Conservation (phyloP, 2,888 invertebrate species). For the Cheilosia pagana region DNA sequence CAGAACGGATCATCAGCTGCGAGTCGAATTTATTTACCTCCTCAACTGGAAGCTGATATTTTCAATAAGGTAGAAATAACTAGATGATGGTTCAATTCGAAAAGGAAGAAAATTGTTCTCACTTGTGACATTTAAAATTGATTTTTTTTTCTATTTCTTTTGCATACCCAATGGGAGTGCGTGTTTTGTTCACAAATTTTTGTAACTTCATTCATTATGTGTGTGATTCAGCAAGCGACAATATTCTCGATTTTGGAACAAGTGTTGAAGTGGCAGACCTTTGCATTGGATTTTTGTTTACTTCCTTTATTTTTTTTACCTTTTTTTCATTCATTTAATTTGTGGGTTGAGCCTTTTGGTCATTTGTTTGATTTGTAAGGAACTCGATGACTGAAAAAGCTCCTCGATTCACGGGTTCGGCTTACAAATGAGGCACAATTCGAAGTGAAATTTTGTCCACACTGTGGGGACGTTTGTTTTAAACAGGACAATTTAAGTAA, state of each 20-base stretch:
- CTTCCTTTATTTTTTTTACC: background rate
- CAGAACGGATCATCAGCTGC: slow-evolving; percentile 72
- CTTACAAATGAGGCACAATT: too few species aligned
- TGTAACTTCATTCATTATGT: background rate
- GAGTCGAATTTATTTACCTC: slow-evolving; percentile 77
- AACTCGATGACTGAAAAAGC: too few species aligned
- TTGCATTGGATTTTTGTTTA: slow-evolving; percentile 48
- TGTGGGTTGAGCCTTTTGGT: background rate
- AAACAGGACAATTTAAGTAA: too few species aligned
- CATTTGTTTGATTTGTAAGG: too few species aligned
- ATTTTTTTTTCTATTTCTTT: background rate
- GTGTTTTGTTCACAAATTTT: slow-evolving; percentile 7
- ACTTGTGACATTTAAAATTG: slow-evolving; percentile 24
- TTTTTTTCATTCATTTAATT: background rate
- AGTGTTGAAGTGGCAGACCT: slow-evolving; percentile 18
- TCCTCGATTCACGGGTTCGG: too few species aligned
- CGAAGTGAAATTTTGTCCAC: too few species aligned
- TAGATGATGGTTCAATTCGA: slow-evolving; percentile 14
- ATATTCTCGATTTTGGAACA: slow-evolving; percentile 32
- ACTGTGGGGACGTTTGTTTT: too few species aligned
- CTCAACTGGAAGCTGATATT: slow-evolving; percentile 79
- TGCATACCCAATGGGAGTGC: background rate
- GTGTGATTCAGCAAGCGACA: slow-evolving; percentile 34
- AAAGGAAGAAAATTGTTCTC: slow-evolving; percentile 36
- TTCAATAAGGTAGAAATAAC: slow-evolving; percentile 77